phyloP scores from a whole-genome alignment of 2,113 vertebrate genomes.

The Sciurus niger region DNA sequence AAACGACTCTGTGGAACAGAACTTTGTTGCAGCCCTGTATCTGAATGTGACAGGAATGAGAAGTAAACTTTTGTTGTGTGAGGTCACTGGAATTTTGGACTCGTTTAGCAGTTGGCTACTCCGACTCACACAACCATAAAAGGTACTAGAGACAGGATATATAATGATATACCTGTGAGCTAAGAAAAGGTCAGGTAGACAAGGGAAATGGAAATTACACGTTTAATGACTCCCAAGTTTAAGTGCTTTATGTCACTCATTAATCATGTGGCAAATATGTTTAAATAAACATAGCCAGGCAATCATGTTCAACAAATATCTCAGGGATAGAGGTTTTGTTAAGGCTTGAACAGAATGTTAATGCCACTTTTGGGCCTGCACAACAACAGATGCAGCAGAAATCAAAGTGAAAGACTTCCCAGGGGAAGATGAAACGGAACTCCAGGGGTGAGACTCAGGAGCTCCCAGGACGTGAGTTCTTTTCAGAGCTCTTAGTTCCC shows the following conservation, averaged over 20 bases:
- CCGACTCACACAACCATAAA: constrained; percentile 34
- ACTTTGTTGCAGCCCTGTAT: background rate
- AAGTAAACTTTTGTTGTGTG: background rate
- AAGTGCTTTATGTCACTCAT: background rate
- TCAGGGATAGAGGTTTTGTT: constrained; percentile 37
- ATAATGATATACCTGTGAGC: constrained; percentile 41
- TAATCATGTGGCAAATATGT: constrained; percentile 55
- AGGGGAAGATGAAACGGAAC: background rate
- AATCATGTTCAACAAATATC: constrained; percentile 55
- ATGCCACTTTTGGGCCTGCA: background rate
- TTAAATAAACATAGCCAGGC: constrained; percentile 64
- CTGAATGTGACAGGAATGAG: background rate
- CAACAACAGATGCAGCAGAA: background rate
- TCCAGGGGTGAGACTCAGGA: background rate
- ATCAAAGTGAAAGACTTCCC: constrained; percentile 34
- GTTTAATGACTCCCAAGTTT: constrained; percentile 54
- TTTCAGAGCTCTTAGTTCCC: background rate
- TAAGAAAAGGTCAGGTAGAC: constrained; percentile 19
- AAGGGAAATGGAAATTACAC: constrained; percentile 16
- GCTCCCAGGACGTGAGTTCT: background rate
- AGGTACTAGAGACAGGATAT: constrained; percentile 30
- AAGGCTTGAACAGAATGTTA: constrained; percentile 7
- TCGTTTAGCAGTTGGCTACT: constrained; percentile 5
- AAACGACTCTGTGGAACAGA: background rate
- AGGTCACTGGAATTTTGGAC: constrained; percentile 27